These are phyloP conservation scores for Neoscelio sp. DNA, from an alignment of 2,888 invertebrate genomes.

Conservation along the genomic window DNA sequence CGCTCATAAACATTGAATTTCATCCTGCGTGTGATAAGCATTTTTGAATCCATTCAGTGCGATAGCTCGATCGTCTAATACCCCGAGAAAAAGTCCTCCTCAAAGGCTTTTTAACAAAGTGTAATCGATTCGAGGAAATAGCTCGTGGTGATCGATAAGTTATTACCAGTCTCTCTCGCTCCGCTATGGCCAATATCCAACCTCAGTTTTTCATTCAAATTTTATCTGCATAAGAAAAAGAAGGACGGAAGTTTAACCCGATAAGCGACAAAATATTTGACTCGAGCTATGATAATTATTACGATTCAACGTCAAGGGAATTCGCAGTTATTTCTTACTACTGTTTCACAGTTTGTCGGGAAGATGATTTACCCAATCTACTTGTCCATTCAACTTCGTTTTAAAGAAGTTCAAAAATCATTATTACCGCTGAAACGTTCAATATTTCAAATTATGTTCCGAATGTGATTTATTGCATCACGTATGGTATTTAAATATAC, in stretches of 20 bases:
- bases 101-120: conserved; percentile 66
- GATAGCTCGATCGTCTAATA: conserved; percentile 49
- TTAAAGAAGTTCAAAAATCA: no score
- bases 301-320: no score
- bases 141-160: conserved; percentile 70
- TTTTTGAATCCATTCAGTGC: conserved; percentile 41
- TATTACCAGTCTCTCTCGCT: conserved; percentile 60
- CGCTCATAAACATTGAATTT: conserved; percentile 53
- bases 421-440: no score
- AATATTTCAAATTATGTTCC: no score
- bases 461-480: no score
- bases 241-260: background rate
- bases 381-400: no score
- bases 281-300: no score
- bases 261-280: no score
- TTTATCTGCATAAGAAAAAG: conserved; percentile 41
- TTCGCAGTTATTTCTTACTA: no score
- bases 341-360: no score
- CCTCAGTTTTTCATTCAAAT: conserved; percentile 51
- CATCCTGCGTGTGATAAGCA: conserved; percentile 53
- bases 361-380: no score
- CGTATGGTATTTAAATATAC: no score
- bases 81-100: conserved; percentile 43
- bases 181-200: conserved; percentile 51
- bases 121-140: conserved; percentile 65